These are phyloP conservation scores for Rhadinocentrus ornatus DNA, from an alignment of 2,797 vertebrate genomes.

Conservation along the genomic window DNA sequence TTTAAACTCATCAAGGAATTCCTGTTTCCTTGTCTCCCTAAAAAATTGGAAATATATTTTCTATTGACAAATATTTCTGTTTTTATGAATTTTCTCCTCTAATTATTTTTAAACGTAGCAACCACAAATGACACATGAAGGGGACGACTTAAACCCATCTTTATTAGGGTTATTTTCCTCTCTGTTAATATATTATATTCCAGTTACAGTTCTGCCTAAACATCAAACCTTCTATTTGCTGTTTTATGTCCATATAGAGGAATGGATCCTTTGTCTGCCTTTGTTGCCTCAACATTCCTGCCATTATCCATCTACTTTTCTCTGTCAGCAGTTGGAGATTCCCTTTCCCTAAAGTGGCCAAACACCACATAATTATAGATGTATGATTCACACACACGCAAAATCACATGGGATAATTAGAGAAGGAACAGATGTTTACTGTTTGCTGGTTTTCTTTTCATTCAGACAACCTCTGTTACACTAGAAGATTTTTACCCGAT, in stretches of 20 bases:
- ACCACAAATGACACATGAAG: conserved; percentile 8
- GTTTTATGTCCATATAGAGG: neutral
- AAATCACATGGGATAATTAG: conserved; percentile 29
- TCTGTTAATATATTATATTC: neutral
- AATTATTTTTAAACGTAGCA: conserved; percentile 11
- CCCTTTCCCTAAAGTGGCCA: conserved; percentile 54
- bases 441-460: conserved; percentile 15
- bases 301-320: conserved; percentile 2
- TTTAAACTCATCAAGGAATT: neutral
- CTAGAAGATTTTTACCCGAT: neutral
- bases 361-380: conserved; percentile 67
- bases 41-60: neutral
- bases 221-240: neutral
- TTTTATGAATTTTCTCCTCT: neutral
- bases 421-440: conserved; percentile 44
- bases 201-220: neutral
- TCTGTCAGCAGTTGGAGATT: conserved; percentile 35
- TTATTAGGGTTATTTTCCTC: neutral
- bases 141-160: conserved; percentile 11
- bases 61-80: conserved; percentile 9
- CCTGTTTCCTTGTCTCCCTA: neutral
- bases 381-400: conserved; percentile 11
- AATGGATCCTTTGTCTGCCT: neutral
- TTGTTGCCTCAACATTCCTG: conserved; percentile 4
- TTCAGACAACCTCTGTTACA: neutral